Evolutionary conservation across 2,797 vertebrate genomes (phyloP).

Genomic region (Chloroceryle inda): DNA sequence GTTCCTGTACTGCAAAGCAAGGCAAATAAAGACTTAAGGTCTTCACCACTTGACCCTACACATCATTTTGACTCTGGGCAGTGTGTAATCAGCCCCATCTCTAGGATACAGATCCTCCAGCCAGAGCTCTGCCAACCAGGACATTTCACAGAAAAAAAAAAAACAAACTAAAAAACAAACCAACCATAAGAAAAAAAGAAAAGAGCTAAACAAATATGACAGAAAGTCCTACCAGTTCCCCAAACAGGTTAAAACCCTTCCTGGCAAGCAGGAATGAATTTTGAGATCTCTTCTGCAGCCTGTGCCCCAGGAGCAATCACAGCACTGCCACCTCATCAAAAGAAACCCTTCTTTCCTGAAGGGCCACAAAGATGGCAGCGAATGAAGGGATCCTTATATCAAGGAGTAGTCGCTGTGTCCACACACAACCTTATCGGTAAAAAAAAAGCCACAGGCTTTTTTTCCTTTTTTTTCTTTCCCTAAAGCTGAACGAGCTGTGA

Average conservation of each 20-base stretch:
- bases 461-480: too few species aligned
- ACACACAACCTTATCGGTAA: not conserved
- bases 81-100: not conserved
- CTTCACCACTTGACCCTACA: not conserved
- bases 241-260: not conserved
- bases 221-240: not conserved
- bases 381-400: not conserved
- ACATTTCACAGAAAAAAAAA: not conserved
- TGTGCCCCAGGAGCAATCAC: not conserved
- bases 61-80: not conserved
- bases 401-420: not conserved
- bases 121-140: not conserved
- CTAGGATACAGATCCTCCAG: not conserved
- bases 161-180: not conserved
- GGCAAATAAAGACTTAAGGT: not conserved
- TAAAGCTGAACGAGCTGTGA: not conserved
- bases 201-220: not conserved
- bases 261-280: not conserved
- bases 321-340: not conserved
- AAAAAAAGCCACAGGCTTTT: not conserved
- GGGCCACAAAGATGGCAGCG: rapidly evolving
- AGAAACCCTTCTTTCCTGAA: not conserved
- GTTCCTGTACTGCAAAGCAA: not conserved
- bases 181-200: not conserved
- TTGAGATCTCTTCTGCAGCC: not conserved